Conservation (phyloP, 2,113 vertebrate species). For the Campylomormyrus numenius region DNA sequence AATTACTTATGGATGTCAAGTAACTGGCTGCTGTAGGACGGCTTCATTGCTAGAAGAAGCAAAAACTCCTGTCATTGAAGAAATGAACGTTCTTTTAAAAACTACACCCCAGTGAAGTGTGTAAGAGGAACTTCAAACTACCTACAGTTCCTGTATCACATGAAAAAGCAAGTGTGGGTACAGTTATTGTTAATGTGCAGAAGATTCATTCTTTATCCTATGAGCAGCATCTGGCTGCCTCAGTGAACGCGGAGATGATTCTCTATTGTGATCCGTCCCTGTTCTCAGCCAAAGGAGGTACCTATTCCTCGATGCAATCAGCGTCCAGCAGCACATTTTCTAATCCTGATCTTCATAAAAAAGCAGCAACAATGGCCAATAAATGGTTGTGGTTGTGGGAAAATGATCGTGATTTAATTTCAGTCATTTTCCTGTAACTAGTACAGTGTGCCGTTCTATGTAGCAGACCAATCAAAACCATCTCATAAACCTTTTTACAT, state of each 20-base stretch:
- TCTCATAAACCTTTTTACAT: neutral
- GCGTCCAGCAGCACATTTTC: too few species aligned
- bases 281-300: too few species aligned
- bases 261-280: neutral
- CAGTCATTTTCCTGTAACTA: too few species aligned
- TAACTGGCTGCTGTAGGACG: neutral
- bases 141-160: neutral
- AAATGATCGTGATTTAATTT: too few species aligned
- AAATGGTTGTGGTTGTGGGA: too few species aligned
- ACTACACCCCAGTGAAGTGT: neutral
- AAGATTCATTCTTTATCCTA: neutral
- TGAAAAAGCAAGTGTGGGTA: neutral
- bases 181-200: neutral
- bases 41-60: neutral
- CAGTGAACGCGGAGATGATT: neutral
- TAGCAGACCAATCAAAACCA: neutral
- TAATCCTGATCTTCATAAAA: too few species aligned
- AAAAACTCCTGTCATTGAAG: neutral
- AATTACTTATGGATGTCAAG: neutral
- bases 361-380: too few species aligned
- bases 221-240: neutral
- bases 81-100: neutral
- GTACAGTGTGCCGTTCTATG: neutral
- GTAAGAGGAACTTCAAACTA: neutral
- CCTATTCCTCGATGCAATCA: too few species aligned